These are phyloP conservation scores for Reticulitermes lucifugus DNA, from an alignment of 2,888 invertebrate genomes.

Conservation along the genomic window DNA sequence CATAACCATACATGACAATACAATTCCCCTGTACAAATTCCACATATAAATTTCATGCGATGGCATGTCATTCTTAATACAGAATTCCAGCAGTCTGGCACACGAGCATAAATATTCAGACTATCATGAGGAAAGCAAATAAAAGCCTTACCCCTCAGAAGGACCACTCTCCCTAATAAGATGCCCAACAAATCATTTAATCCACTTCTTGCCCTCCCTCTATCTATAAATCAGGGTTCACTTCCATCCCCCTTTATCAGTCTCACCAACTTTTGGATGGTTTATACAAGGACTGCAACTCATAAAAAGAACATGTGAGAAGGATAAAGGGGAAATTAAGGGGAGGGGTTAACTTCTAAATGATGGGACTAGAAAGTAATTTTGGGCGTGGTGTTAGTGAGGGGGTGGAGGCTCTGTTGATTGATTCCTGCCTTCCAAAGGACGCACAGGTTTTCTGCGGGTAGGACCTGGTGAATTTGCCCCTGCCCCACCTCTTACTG, in stretches of 20 bases:
- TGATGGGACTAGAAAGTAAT: conserved; percentile 53
- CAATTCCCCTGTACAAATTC: conserved; percentile 47
- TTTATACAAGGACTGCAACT: conserved; percentile 51
- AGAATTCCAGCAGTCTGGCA: conserved; percentile 7
- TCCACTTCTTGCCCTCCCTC: conserved; percentile 26
- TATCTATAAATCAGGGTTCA: conserved; percentile 1
- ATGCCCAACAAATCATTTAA: conserved; percentile 38
- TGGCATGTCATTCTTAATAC: background rate
- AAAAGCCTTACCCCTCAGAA: background rate
- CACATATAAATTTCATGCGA: conserved; percentile 44
- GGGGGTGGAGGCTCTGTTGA: conserved; percentile 65
- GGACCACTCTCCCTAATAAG: conserved; percentile 19
- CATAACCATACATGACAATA: conserved; percentile 51
- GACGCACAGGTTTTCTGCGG: conserved; percentile 64
- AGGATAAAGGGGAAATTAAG: conserved; percentile 47
- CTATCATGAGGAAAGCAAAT: conserved; percentile 35
- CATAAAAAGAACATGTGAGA: conserved; percentile 49
- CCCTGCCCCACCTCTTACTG: conserved; percentile 62
- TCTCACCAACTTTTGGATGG: conserved; percentile 53
- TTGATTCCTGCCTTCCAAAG: conserved; percentile 65
- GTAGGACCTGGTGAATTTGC: conserved; percentile 62
- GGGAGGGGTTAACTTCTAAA: conserved; percentile 50
- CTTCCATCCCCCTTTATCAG: conserved; percentile 45
- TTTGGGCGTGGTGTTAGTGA: conserved; percentile 62
- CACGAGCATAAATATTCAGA: conserved; percentile 41